Percentiles rank a stretch among this genome's conserved stretches.
These are phyloP conservation scores for Noturus placidus DNA, from an alignment of 2,113 vertebrate species.

Conservation along the genomic window DNA sequence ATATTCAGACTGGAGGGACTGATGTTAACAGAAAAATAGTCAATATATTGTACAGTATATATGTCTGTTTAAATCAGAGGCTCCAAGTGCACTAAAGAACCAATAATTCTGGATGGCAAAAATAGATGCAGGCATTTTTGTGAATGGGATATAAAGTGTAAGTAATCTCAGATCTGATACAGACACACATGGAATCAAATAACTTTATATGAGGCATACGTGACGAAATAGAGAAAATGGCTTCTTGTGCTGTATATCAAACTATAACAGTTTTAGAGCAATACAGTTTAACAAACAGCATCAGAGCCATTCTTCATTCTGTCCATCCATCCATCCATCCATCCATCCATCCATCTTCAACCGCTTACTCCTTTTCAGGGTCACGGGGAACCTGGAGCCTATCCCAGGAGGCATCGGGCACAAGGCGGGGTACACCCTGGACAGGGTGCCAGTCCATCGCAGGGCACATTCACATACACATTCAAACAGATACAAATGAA, in stretches of 20 bases:
- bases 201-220: neutral
- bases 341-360: too few relatives aligned
- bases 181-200: neutral
- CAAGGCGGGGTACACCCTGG: too few relatives aligned
- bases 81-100: neutral
- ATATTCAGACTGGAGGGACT: neutral
- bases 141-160: neutral
- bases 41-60: neutral
- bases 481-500: neutral
- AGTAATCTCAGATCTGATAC: neutral
- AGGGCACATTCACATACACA: too few relatives aligned
- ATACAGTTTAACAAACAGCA: constrained; percentile 78
- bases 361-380: too few relatives aligned
- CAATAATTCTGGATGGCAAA: neutral
- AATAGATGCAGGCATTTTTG: neutral
- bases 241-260: constrained; percentile 78
- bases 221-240: constrained; percentile 54
- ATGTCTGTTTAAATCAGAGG: neutral
- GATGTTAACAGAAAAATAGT: neutral
- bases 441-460: too few relatives aligned
- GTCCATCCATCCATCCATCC: too few relatives aligned
- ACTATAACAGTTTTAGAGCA: constrained; percentile 67
- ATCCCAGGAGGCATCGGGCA: too few relatives aligned
- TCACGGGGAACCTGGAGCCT: too few relatives aligned
- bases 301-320: constrained; percentile 65